These are phyloP conservation scores for Babyrousa celebensis DNA, from an alignment of 2,797 vertebrate species.

Conservation along the genomic window DNA sequence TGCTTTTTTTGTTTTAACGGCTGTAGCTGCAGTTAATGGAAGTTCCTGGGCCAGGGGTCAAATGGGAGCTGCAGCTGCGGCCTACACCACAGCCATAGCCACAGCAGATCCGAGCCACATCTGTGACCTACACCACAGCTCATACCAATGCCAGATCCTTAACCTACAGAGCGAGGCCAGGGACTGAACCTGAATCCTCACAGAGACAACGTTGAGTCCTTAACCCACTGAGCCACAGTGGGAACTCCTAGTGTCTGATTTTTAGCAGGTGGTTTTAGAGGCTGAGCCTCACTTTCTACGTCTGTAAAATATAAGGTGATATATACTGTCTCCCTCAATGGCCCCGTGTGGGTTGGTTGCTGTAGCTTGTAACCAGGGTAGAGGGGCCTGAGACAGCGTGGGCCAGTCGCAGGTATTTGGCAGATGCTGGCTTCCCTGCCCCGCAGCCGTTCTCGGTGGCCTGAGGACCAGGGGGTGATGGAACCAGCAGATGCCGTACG, in stretches of 20 bases:
- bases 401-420: fast-evolving
- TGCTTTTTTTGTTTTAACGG: no score
- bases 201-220: no score
- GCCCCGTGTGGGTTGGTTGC: fast-evolving
- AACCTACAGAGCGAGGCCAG: no score
- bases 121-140: no score
- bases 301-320: background rate
- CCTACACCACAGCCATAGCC: no score
- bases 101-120: no score
- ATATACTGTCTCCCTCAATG: fast-evolving
- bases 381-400: fast-evolving
- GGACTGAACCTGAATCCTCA: no score
- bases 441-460: background rate
- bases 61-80: no score
- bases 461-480: background rate
- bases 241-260: background rate
- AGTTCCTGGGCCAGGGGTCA: no score
- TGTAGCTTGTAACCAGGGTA: fast-evolving
- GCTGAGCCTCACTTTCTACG: fast-evolving
- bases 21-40: no score
- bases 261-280: background rate
- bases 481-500: fast-evolving
- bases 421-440: fast-evolving
- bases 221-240: no score
- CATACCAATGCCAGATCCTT: no score